These are phyloP conservation scores for Callochromis pleurospilus DNA, from an alignment of 2,113 vertebrate species.

Conservation along the genomic window DNA sequence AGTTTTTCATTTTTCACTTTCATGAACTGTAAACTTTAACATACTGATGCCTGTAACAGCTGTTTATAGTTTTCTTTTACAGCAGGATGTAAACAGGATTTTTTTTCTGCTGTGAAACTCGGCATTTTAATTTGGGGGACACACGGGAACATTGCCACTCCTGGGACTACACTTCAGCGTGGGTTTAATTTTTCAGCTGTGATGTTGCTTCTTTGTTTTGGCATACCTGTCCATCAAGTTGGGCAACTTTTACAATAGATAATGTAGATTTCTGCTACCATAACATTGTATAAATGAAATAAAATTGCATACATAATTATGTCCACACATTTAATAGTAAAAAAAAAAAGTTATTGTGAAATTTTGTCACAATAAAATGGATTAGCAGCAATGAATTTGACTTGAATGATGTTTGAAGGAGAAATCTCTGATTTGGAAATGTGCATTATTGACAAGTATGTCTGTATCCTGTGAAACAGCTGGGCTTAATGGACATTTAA, in stretches of 20 bases:
- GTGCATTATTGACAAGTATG: background rate
- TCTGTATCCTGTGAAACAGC: background rate
- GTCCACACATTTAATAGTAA: background rate
- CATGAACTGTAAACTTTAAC: background rate
- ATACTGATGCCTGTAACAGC: background rate
- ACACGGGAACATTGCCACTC: background rate
- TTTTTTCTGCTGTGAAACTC: background rate
- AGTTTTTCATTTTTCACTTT: background rate
- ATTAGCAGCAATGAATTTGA: background rate
- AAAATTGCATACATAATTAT: fast-evolving
- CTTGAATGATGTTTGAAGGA: background rate
- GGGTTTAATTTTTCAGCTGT: background rate
- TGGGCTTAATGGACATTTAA: background rate
- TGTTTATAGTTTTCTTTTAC: background rate
- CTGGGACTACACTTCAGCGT: background rate
- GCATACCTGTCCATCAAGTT: background rate
- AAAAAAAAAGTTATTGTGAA: background rate
- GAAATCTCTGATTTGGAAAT: background rate
- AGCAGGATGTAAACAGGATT: background rate
- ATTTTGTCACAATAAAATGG: background rate
- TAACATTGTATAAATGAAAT: background rate
- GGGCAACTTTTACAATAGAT: background rate
- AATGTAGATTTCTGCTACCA: background rate
- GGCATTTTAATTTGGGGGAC: background rate
- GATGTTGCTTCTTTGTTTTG: background rate